phyloP scores from a whole-genome alignment of 2,888 invertebrate genomes.

The Sphaerophoria rueppellii region DNA sequence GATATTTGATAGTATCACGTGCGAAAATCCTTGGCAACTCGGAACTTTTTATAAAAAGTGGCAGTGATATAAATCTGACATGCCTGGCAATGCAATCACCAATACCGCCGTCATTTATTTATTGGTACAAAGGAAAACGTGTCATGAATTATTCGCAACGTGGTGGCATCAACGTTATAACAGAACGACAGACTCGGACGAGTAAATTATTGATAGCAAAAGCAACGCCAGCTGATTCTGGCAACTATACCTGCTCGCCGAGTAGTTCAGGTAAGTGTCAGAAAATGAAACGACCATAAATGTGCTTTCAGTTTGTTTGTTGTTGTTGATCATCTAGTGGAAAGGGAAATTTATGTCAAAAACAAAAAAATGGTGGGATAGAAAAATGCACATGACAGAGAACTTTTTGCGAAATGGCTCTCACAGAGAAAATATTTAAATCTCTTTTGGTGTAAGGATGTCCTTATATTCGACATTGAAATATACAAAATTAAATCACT shows the following conservation, averaged over 20 bases:
- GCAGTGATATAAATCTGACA: slow-evolving; percentile 96
- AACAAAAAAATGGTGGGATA: neutral
- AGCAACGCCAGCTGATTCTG: slow-evolving; percentile 92
- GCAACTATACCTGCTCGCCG: slow-evolving; percentile 94
- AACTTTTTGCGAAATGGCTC: slow-evolving; percentile 36
- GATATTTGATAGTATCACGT: slow-evolving; percentile 88
- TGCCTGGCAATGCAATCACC: slow-evolving; percentile 92
- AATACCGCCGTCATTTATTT: slow-evolving; percentile 88
- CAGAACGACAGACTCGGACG: slow-evolving; percentile 92
- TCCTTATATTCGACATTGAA: slow-evolving; percentile 46
- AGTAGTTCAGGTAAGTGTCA: slow-evolving; percentile 86
- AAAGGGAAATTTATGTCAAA: slow-evolving; percentile 10
- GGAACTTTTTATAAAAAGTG: slow-evolving; percentile 94
- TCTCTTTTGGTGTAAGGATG: slow-evolving; percentile 30
- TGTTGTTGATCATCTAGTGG: neutral
- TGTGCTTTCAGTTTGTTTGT: neutral
- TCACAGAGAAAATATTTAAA: neutral
- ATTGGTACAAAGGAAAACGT: slow-evolving; percentile 93
- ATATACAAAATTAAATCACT: slow-evolving; percentile 41
- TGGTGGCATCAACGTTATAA: slow-evolving; percentile 94
- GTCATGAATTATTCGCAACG: slow-evolving; percentile 94
- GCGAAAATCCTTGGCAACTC: slow-evolving; percentile 94
- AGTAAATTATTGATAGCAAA: slow-evolving; percentile 93
- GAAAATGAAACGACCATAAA: slow-evolving; percentile 27
- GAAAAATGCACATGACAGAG: slow-evolving; percentile 31